These are phyloP conservation scores for Ceyx cyanopectus DNA, from an alignment of 2,113 vertebrate genomes.

Conservation along the genomic window DNA sequence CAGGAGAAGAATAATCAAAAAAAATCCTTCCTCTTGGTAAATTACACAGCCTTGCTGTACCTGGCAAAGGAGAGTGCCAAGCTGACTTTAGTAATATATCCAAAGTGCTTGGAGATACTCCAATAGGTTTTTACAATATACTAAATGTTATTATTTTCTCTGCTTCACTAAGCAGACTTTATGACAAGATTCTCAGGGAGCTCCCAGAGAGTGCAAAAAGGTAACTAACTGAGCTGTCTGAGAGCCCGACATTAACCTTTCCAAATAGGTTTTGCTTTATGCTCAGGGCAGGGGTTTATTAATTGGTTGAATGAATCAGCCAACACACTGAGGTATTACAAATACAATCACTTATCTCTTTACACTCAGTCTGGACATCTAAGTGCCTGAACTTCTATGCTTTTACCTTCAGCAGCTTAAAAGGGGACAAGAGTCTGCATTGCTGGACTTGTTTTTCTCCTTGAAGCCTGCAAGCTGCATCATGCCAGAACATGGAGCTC, in stretches of 20 bases:
- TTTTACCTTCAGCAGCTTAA: conserved; percentile 66
- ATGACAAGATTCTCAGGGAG: background rate
- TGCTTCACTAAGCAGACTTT: background rate
- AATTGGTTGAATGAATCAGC: conserved; percentile 59
- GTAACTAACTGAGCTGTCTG: conserved; percentile 25
- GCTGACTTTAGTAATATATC: background rate
- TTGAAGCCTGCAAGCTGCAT: conserved; percentile 67
- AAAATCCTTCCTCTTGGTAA: background rate
- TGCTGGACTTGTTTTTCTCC: conserved; percentile 57
- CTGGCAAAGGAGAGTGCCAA: background rate
- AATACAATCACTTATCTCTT: conserved; percentile 18
- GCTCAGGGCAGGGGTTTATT: conserved; percentile 52
- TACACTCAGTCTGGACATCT: conserved; percentile 13
- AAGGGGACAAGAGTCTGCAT: conserved; percentile 45
- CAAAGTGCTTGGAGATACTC: background rate
- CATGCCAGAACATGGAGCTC: conserved; percentile 71
- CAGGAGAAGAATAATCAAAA: background rate
- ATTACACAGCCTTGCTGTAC: background rate
- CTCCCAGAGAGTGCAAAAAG: background rate
- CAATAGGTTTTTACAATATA: background rate
- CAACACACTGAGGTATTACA: conserved; percentile 26
- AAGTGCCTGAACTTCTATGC: conserved; percentile 17
- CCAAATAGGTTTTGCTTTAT: conserved; percentile 40
- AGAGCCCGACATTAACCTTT: conserved; percentile 29
- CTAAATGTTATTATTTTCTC: background rate